A percentile compares a stretch with the other conserved stretches of the same genome.
Evolutionary conservation across 2,888 invertebrate genomes (phyloP).

Genomic region (Drosophila phalerata): DNA sequence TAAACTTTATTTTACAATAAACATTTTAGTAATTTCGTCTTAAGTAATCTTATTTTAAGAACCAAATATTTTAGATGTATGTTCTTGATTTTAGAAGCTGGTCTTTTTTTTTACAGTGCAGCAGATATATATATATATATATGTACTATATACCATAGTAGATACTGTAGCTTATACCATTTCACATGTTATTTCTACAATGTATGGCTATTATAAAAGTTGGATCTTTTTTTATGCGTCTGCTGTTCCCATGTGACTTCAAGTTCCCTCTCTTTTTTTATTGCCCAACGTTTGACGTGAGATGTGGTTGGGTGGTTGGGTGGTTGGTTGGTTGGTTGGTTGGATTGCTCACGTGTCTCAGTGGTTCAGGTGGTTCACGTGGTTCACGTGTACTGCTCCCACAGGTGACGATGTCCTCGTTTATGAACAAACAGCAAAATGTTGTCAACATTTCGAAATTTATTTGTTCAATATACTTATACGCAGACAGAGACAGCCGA

Average conservation of each 20-base stretch:
- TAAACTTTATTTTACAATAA: too few species aligned
- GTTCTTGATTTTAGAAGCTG: too few species aligned
- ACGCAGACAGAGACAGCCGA: slow-evolving; percentile 53
- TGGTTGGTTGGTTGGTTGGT: slow-evolving; percentile 33
- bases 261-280: slow-evolving; percentile 57
- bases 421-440: slow-evolving; percentile 82
- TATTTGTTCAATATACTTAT: slow-evolving; percentile 78
- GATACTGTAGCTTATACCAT: not conserved
- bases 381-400: slow-evolving; percentile 61
- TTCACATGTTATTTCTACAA: slow-evolving; percentile 33
- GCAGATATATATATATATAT: too few species aligned
- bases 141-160: too few species aligned
- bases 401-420: slow-evolving; percentile 82
- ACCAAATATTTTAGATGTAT: too few species aligned
- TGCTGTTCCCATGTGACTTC: slow-evolving; percentile 53
- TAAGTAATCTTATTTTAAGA: too few species aligned
- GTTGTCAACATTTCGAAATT: slow-evolving; percentile 81
- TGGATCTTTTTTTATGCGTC: slow-evolving; percentile 59
- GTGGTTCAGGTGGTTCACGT: not conserved
- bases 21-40: too few species aligned
- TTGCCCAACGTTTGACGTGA: slow-evolving; percentile 57
- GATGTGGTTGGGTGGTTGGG: slow-evolving; percentile 13
- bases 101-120: too few species aligned
- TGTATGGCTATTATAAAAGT: slow-evolving; percentile 71
- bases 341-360: slow-evolving; percentile 6